Evolutionary conservation across 1,140 invertebrate genomes (phyloP), one percentile per base, ranked within the genome.

Genomic region (Diachasmimorpha longicaudata): DNA sequence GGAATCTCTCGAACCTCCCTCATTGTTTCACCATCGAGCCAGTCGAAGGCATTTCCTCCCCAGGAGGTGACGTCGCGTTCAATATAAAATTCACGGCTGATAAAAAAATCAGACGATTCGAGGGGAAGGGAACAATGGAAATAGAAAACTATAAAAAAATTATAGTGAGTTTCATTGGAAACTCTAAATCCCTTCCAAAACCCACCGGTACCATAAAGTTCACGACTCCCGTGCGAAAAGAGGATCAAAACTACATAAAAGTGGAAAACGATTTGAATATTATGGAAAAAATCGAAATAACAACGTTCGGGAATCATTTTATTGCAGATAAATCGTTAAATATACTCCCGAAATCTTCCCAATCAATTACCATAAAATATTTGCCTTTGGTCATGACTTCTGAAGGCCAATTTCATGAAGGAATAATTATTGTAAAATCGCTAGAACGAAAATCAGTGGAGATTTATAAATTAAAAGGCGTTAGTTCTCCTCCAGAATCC

Each of bases 261-360:
- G 73, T 90, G 16, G 68, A 58, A 39, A 90, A 90, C 42, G 83
- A 85, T 63, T 79, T 80, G 0, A 77, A 70, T 19, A 16, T 74
- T 23, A 13, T 36, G 16, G 89, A 88, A 88, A 75, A 75, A 44
- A 71, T 89, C 8, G 81, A 80, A 39, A 82, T 85, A 0, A 44
- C 79, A 42, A 46, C 86, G n/a, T 79, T 75, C n/a, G 89, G 87
- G 36, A 76, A 87, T n/a, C 82, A 80, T 58, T 89, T 88, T 76
- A 74, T 63, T 19, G 63, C 74, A 0, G 68, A 81, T 8, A 77
- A 84, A 6, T 13, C 75, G 14, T 52, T 85, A 6, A 52, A 72
- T 4, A 25, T 87, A 6, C 46, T 78, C 19, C 42, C 87, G 14
- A 80, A 81, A 39, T 75, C 70, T 31, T 74, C 66, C 0, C 44